Base-by-base conservation (phyloP, 2,797 vertebrate species). In the Heterohyrax brucei region DNA sequence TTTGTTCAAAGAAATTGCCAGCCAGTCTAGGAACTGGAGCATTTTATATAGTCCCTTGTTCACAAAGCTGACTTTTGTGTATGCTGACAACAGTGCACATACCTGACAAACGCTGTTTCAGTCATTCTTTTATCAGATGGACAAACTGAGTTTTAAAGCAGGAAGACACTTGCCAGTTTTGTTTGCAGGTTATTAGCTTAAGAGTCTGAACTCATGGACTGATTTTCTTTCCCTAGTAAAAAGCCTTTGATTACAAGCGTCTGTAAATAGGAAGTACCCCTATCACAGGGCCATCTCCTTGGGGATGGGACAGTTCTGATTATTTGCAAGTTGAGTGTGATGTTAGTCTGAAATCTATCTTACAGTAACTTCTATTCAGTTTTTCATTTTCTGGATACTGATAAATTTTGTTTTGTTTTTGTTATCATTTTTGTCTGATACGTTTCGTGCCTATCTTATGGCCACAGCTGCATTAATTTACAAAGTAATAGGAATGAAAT, bases 401-500 rank as follows among this genome's bases (percentile, higher is more conserved):
- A 39, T 77, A 85, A 90, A 83, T 39, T 80, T 94, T 89, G 28
- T 77, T 86, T 89, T 22, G 4, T 82, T 95, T 95, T 82, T 75
- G 21, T 33, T 84, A 72, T 89, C 21, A 66, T 3, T 59, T 3
- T 84, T 84, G 22, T 78, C 53, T 80, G 44, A 90, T 39, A 30
- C 85, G 48, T 39, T 91, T 85, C 8, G 62, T 50, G 44, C 3
- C 30, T 30, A 64, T 61, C 12, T 59, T 39, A 83, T 0, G 21
- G 22, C 12, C 53, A 91, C 7, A 30, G 68, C 8, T 87, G 10
- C 28, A 70, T 75, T 89, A 64, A 96, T 88, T 96, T 94, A n/a
- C 16, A 79, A 95, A 72, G 80, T 16, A 75, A 81, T 75, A 92
- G 21, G 28, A 79, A 72, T 90, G n/a, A 66, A 70, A 83, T 86